phyloP scores from a whole-genome alignment of 2,113 vertebrate species.

The Gymnarchus niloticus region DNA sequence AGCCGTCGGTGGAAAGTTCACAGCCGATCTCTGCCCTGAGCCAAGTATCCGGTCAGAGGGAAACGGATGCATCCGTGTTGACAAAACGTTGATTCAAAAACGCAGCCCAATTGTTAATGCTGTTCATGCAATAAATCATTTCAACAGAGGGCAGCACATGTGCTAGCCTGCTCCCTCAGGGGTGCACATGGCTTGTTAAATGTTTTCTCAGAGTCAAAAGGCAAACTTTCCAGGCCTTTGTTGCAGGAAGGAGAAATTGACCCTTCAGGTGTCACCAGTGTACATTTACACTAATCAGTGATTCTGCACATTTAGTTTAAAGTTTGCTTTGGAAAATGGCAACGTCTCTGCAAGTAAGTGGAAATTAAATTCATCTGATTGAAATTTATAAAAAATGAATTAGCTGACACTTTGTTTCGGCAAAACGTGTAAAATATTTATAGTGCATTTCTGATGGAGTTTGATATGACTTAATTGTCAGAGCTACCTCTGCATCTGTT shows the following conservation, averaged over 20 bases:
- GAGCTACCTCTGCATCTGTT: not conserved
- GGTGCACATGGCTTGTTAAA: not conserved
- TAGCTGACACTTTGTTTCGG: not conserved
- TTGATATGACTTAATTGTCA: slow-evolving; percentile 6
- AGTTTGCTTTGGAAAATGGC: not conserved
- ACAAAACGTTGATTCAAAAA: not conserved
- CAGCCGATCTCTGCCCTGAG: not conserved
- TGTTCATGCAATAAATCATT: not conserved
- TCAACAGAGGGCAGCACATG: not conserved
- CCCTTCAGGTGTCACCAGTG: not conserved
- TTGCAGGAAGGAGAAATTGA: not conserved
- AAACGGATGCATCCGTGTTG: not conserved
- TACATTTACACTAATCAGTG: slow-evolving; percentile 6
- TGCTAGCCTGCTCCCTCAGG: not conserved
- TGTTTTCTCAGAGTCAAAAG: not conserved
- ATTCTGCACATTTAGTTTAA: not conserved
- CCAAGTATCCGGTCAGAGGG: not conserved
- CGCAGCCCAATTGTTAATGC: not conserved
- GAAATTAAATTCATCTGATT: slow-evolving; percentile 11
- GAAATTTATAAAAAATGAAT: slow-evolving; percentile 27
- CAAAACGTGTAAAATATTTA: slow-evolving; percentile 18
- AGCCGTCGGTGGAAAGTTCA: not conserved
- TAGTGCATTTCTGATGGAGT: slow-evolving; percentile 17
- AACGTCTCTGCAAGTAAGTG: not conserved
- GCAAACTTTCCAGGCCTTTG: not conserved